Base-by-base conservation (phyloP, 2,113 vertebrate species). In the Piaya cayana region DNA sequence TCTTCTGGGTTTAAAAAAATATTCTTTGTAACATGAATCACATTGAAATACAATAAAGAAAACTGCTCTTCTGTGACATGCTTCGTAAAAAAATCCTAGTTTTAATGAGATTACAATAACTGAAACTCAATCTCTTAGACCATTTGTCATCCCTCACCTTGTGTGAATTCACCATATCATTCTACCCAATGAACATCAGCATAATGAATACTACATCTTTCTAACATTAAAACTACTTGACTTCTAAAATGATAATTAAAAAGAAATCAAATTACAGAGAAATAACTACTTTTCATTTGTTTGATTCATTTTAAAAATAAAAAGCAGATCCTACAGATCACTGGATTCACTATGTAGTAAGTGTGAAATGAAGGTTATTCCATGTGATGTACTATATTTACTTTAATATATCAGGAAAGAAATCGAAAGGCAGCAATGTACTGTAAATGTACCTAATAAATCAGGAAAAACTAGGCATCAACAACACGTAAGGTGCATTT, bases 361-460 rank as follows among this genome's bases (percentile, higher is more conserved):
- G 80, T 88, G 70, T 81, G 84, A 81, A 92, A 53, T 84, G 56
- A 78, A 86, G 12, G 25, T 86, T 49, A 88, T 92, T 85, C 89
- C 64, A 97, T 95, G 91, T 94, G 47, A 63, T 93, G 27, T 58
- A 58, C 76, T 90, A 56, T 88, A 96, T 96, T 96, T 96, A 87
- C 27, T 94, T 47, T 56, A 87, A 64, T 92, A 80, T 45, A 76
- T 86, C 56, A 83, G 47, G 67, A 63, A 36, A 72, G 34, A 85
- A 95, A 62, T 2, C 2, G 68, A 96, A 97, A 90, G 71, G 65
- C 82, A 80, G 69, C 27, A 76, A 43, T 26, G 2, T 84, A 69
- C 47, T 47, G 27, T 64, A 88, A 94, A 83, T 79, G 71, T 36
- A 52, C 60, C 49, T 86, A 91, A 96, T 89, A 83, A 95, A 82